phyloP scores from a whole-genome alignment of 1,140 invertebrate species.

The Ceratoteleas bidentatus region DNA sequence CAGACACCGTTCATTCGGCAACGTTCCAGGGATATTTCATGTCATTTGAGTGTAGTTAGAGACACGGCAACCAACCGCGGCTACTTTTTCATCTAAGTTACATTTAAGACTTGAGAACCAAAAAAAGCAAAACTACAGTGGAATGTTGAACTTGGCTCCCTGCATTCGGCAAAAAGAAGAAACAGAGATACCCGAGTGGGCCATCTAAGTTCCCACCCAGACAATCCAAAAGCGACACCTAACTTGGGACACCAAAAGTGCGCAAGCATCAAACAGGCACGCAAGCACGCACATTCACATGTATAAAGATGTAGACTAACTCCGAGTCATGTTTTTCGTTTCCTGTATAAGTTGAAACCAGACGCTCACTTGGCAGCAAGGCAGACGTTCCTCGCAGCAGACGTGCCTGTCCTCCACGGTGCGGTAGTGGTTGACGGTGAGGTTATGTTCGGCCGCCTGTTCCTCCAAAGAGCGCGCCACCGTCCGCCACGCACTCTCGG shows the following conservation, averaged over 20 bases:
- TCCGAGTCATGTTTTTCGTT: conserved; percentile 93
- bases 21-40: too few relatives aligned
- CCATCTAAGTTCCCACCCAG: too few relatives aligned
- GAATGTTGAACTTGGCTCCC: too few relatives aligned
- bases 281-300: conserved; percentile 66
- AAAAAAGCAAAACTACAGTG: too few relatives aligned
- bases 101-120: too few relatives aligned
- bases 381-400: conserved; percentile 87
- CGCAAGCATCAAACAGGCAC: conserved; percentile 56
- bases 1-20: too few relatives aligned
- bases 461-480: conserved; percentile 89
- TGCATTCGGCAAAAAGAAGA: not conserved
- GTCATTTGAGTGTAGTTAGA: too few relatives aligned
- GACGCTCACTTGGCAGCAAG: conserved; percentile 87
- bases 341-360: conserved; percentile 94
- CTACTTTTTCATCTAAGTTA: too few relatives aligned
- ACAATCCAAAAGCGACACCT: not conserved
- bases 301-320: conserved; percentile 83
- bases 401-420: conserved; percentile 86
- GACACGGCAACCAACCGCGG: too few relatives aligned
- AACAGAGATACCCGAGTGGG: not conserved
- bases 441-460: conserved; percentile 87
- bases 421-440: conserved; percentile 89
- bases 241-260: conserved; percentile 16
- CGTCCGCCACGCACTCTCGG: conserved; percentile 89